Percentiles rank a stretch among this genome's conserved stretches.
These are phyloP conservation scores for Tautogolabrus adspersus DNA, from an alignment of 2,113 vertebrate genomes.

Conservation along the genomic window DNA sequence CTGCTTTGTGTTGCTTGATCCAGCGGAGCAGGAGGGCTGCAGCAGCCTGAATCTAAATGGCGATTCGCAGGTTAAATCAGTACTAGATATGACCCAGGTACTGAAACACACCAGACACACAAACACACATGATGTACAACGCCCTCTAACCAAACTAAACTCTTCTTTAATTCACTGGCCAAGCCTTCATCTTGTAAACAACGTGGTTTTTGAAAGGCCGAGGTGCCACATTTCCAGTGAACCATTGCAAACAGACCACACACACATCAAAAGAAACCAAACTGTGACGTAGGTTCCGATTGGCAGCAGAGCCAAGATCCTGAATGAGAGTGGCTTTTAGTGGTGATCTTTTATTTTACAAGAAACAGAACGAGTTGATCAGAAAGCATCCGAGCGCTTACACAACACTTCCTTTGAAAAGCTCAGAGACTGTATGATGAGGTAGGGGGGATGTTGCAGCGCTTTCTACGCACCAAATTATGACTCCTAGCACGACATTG, in stretches of 20 bases:
- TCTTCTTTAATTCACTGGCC: conserved; percentile 16
- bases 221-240: conserved; percentile 44
- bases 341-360: conserved; percentile 37
- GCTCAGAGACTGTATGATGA: conserved; percentile 16
- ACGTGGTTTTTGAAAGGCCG: conserved; percentile 6
- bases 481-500: conserved; percentile 23
- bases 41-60: background rate
- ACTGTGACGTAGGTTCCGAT: conserved; percentile 26
- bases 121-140: background rate
- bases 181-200: background rate
- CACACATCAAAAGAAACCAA: conserved; percentile 36
- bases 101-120: background rate
- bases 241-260: conserved; percentile 25
- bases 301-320: background rate
- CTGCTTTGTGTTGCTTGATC: conserved; percentile 38
- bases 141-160: background rate
- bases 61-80: background rate
- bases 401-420: conserved; percentile 64
- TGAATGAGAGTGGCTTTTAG: conserved; percentile 12
- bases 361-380: conserved; percentile 50
- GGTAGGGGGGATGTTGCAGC: background rate
- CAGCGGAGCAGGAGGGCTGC: background rate
- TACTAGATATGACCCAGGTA: background rate
- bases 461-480: conserved; percentile 3
- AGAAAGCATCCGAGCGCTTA: conserved; percentile 39